Percentiles rank a stretch among this genome's conserved stretches.
Conservation (phyloP, 2,888 invertebrate genomes). For the Pegoplata infirma region DNA sequence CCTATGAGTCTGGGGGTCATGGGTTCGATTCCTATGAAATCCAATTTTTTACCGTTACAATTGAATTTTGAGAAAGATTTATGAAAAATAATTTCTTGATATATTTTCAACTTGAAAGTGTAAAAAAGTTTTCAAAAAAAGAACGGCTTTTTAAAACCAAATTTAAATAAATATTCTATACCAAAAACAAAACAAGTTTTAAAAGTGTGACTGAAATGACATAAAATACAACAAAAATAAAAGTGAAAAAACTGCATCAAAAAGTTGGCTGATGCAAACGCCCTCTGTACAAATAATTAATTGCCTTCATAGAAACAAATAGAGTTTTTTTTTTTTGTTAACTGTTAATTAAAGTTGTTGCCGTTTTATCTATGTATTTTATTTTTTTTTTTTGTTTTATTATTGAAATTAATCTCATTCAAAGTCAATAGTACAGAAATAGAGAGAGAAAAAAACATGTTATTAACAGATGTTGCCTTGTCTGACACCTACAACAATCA, state of each 20-base stretch:
- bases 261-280: constrained; percentile 3
- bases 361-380: no score
- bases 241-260: no score
- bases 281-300: constrained; percentile 22
- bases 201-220: background rate
- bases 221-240: no score
- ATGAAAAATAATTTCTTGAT: no score
- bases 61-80: no score
- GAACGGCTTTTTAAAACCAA: no score
- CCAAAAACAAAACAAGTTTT: background rate
- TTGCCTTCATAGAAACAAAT: constrained; percentile 31
- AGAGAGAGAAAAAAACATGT: constrained; percentile 4
- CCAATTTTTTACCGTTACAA: no score
- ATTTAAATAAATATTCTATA: no score
- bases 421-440: constrained; percentile 34
- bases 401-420: constrained; percentile 55
- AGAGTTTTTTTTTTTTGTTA: constrained; percentile 7
- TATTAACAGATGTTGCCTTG: constrained; percentile 52
- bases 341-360: constrained; percentile 31
- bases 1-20: no score
- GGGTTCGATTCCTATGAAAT: no score
- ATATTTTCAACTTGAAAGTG: no score
- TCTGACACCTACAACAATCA: constrained; percentile 47
- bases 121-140: no score
- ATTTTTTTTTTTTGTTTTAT: constrained; percentile 1